Evolutionary conservation across 2,113 vertebrate species (phyloP).

Genomic region (Malurus alboscapulatus): DNA sequence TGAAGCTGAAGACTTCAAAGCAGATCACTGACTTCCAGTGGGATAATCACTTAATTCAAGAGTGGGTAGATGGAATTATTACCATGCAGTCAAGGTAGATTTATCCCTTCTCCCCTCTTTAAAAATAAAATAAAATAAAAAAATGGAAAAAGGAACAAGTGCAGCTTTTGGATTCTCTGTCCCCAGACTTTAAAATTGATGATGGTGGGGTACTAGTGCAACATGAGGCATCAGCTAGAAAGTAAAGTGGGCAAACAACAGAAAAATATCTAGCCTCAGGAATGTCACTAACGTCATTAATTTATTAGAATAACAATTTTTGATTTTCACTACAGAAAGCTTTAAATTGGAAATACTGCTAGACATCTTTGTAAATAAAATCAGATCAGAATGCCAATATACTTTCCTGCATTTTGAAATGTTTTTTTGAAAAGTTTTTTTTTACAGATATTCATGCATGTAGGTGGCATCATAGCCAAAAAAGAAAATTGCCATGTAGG

Average conservation of each 20-base stretch:
- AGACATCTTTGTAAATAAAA: not conserved
- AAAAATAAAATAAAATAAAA: not conserved
- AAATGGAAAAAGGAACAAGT: not conserved
- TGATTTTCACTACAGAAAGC: not conserved
- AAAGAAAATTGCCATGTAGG: not conserved
- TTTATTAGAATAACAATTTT: not conserved
- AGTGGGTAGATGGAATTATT: conserved; percentile 68
- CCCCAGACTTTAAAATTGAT: not conserved
- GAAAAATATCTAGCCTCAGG: not conserved
- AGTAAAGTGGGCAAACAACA: not conserved
- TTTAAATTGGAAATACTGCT: not conserved
- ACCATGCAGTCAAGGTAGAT: conserved; percentile 56
- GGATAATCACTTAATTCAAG: conserved; percentile 71
- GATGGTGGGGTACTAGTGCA: not conserved
- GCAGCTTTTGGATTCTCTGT: conserved; percentile 26
- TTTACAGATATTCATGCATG: not conserved
- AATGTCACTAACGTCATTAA: not conserved
- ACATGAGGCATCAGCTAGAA: not conserved
- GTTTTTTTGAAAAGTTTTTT: not conserved
- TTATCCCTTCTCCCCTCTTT: not conserved
- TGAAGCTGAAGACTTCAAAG: conserved; percentile 72
- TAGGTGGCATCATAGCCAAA: not conserved
- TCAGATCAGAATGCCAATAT: not conserved
- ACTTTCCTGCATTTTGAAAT: not conserved
- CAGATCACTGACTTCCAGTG: conserved; percentile 65